Evolutionary conservation across 1,140 invertebrate genomes (phyloP).

Genomic region (Anoplophora glabripennis): DNA sequence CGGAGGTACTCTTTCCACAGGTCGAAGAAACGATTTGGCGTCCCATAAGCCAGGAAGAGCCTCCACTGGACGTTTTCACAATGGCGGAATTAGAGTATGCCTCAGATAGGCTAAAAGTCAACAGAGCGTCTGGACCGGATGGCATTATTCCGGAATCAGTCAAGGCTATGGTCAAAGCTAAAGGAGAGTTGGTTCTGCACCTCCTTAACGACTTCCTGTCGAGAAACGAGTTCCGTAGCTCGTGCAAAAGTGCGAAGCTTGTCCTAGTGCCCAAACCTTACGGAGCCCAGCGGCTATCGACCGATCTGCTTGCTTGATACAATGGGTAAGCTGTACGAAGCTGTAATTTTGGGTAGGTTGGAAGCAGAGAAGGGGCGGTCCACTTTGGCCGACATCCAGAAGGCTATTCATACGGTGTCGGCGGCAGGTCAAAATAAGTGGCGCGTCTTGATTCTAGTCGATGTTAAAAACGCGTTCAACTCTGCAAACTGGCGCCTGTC

Average conservation of each 20-base stretch:
- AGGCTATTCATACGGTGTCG: neutral
- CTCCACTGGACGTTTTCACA: too few relatives aligned
- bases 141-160: constrained; percentile 28
- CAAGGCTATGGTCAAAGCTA: neutral
- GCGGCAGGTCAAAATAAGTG: too few relatives aligned
- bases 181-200: too few relatives aligned
- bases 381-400: neutral
- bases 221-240: neutral
- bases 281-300: neutral
- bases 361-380: neutral
- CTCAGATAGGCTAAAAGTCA: constrained; percentile 11
- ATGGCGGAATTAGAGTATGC: constrained; percentile 25
- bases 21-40: too few relatives aligned
- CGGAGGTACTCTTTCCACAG: too few relatives aligned
- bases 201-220: neutral
- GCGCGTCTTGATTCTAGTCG: neutral
- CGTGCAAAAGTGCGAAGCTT: neutral
- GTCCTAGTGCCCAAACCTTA: neutral
- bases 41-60: too few relatives aligned
- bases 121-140: constrained; percentile 36
- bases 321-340: neutral
- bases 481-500: neutral
- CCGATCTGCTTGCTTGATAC: neutral
- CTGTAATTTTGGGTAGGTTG: neutral
- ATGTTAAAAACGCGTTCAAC: neutral